Evolutionary conservation across 1,140 invertebrate species (phyloP), one percentile per base, ranked within the genome.

Genomic region (Drosophila quadrilineata): DNA sequence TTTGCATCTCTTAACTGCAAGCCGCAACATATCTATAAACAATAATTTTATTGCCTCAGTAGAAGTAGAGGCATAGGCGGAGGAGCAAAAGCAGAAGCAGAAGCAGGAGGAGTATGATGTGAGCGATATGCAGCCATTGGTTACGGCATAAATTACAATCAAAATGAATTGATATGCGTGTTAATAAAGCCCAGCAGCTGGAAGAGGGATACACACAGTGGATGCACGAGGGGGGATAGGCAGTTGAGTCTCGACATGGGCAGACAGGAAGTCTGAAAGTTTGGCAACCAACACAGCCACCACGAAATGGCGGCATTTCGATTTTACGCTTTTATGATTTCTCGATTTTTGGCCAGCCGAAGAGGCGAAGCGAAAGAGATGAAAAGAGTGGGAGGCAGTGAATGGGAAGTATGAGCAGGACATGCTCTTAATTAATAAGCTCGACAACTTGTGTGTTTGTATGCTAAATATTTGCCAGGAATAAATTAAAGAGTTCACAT

Each of bases 321-420:
- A 84, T 84, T 84, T 84, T 77, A 84, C 77, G 77, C 77, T 84
- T 84, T 84, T 85, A 85, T 84, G 77, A 85, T 85, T 84, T 84
- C 73, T 70, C 77, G 79, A 77, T 73, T 82, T 73, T 60, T 41
- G 24, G 29, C 40, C 36, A 28, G 31, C 26, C 21, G 19, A n/a
- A 40, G 21, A 49, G 6, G 28, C 8, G 6, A 5, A 31, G 26
- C 24, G 6, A 14, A 9, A 45, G 35, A 17, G 68, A 24, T n/a
- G 21, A 24, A 57, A 24, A 28, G 66, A 36, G 19, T 29, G 28
- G 31, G 63, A 21, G 36, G 35, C 38, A 45, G 50, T 3, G 36
- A 22, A n/a, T n/a, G 38, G 24, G 19, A 49, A 19, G 31, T 50
- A 29, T 50, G 16, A 19, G 8, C 19, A 19, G 9, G 14, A 14